Evolutionary conservation across 2,113 vertebrate species (phyloP).

Genomic region (Oophaga pumilio): DNA sequence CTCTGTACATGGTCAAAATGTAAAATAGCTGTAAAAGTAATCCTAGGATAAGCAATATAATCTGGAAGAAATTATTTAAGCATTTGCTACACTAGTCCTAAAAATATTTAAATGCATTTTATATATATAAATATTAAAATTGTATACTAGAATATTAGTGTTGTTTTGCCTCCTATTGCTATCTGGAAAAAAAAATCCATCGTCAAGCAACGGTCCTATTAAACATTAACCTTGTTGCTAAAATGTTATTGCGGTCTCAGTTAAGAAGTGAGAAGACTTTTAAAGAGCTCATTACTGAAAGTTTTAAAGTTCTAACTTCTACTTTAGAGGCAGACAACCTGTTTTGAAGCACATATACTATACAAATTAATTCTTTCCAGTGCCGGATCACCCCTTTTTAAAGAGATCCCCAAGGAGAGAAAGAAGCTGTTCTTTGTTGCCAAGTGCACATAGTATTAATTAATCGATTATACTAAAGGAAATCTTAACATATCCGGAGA

Average conservation of each 20-base stretch:
- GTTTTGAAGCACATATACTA: constrained; percentile 6
- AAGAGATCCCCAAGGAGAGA: constrained; percentile 16
- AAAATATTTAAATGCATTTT: neutral
- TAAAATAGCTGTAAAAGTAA: neutral
- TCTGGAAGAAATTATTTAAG: neutral
- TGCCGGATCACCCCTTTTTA: constrained; percentile 8
- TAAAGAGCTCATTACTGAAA: neutral
- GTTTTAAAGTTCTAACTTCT: constrained; percentile 3
- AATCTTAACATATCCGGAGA: constrained; percentile 36
- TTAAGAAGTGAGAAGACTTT: constrained; percentile 25
- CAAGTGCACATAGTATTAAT: constrained; percentile 14
- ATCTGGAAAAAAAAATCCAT: neutral
- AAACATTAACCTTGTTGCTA: neutral
- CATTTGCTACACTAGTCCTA: neutral
- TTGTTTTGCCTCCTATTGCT: neutral
- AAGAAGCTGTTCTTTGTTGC: constrained; percentile 10
- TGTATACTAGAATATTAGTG: neutral
- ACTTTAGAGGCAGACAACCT: constrained; percentile 14
- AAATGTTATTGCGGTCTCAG: constrained; percentile 12
- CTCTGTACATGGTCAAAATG: neutral
- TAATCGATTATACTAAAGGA: constrained; percentile 35
- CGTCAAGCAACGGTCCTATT: neutral
- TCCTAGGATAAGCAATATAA: neutral
- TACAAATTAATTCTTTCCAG: constrained; percentile 33
- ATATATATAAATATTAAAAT: neutral